Percentiles rank a stretch among this genome's conserved stretches.
phyloP scores from a whole-genome alignment of 1,140 invertebrate genomes.

The Brachystomella parvula region DNA sequence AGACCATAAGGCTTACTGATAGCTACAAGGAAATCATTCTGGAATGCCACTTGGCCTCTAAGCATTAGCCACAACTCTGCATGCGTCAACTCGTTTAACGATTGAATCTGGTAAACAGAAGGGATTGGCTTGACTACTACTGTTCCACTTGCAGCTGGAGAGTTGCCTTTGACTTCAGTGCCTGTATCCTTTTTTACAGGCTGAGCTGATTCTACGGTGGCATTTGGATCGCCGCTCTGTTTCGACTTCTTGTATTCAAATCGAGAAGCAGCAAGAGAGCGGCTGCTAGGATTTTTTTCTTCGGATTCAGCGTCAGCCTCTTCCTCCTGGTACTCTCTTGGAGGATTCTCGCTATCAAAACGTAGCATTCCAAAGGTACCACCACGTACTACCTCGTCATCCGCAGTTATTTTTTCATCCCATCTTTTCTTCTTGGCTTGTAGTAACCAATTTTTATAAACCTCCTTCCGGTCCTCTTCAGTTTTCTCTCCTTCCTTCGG shows the following conservation, averaged over 20 bases:
- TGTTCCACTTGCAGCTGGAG: not conserved
- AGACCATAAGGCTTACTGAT: constrained; percentile 50
- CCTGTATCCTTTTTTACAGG: not conserved
- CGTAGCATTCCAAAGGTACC: not conserved
- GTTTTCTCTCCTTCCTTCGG: not conserved
- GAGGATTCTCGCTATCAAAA: not conserved
- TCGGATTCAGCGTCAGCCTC: not conserved
- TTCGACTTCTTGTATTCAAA: not conserved
- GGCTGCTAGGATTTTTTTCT: not conserved
- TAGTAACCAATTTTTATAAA: not conserved
- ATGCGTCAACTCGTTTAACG: constrained; percentile 34
- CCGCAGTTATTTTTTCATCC: not conserved
- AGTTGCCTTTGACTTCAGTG: not conserved
- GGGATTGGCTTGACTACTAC: constrained; percentile 11
- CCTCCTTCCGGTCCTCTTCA: not conserved
- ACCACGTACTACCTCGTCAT: not conserved
- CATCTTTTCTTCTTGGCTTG: not conserved
- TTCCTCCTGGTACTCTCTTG: not conserved
- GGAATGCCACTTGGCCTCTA: constrained; percentile 38
- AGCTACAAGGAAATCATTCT: constrained; percentile 42
- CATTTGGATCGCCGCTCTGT: not conserved
- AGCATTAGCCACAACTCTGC: constrained; percentile 29
- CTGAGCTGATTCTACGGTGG: not conserved
- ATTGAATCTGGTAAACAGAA: constrained; percentile 22
- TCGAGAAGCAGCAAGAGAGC: not conserved